These are phyloP conservation scores for Epinotia demarniana DNA, from an alignment of 2,888 invertebrate genomes.

Conservation along the genomic window DNA sequence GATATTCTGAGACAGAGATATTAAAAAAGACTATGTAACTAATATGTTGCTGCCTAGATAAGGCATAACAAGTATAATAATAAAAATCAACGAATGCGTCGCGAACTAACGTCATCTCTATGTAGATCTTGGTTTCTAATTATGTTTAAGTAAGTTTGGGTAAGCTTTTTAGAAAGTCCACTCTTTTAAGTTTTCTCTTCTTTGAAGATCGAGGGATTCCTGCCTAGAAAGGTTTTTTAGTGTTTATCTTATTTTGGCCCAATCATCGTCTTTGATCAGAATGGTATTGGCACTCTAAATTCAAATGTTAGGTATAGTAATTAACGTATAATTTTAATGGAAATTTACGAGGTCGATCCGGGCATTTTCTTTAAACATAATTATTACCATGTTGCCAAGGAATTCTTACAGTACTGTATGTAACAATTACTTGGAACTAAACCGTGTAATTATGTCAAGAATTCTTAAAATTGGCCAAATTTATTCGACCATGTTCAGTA, in stretches of 20 bases:
- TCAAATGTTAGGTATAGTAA: too few relatives aligned
- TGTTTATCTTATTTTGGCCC: too few relatives aligned
- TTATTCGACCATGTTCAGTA: conserved; percentile 51
- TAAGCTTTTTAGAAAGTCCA: not conserved
- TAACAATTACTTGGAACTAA: conserved; percentile 49
- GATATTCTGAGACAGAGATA: not conserved
- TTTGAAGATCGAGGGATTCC: not conserved
- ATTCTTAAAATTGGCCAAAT: conserved; percentile 52
- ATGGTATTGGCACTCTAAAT: too few relatives aligned
- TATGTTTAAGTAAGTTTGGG: not conserved
- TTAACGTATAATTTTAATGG: too few relatives aligned
- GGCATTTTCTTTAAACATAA: conserved; percentile 17
- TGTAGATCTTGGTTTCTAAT: not conserved
- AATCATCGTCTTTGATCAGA: too few relatives aligned
- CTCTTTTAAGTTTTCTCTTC: not conserved
- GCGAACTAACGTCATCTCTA: not conserved
- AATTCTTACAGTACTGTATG: conserved; percentile 48
- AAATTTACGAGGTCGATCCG: conserved; percentile 1
- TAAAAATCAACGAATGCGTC: not conserved
- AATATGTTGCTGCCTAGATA: not conserved
- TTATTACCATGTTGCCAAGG: conserved; percentile 20
- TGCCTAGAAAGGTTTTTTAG: not conserved
- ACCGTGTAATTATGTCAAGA: conserved; percentile 67
- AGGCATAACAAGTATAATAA: not conserved
- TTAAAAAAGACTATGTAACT: conserved; percentile 1